These are phyloP conservation scores for Micrasema longulum DNA, from an alignment of 1,140 invertebrate species.

Conservation along the genomic window DNA sequence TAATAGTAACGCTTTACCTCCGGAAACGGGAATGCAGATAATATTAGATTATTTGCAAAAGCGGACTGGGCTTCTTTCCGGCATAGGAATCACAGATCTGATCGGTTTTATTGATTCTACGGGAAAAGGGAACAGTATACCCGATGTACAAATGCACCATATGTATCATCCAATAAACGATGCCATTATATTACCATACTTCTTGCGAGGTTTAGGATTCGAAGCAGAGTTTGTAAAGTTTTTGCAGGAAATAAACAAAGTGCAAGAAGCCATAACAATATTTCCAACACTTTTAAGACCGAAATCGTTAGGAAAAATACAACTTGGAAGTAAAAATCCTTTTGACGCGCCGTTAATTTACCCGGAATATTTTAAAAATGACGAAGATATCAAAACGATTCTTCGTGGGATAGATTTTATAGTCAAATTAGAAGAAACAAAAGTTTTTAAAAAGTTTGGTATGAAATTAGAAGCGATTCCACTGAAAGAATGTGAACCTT, in stretches of 20 bases:
- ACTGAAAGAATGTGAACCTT: conserved; percentile 61
- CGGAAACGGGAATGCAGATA: conserved; percentile 53
- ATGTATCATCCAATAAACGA: conserved; percentile 57
- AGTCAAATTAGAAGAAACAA: conserved; percentile 67
- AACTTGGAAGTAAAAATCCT: conserved; percentile 59
- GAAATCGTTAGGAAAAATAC: conserved; percentile 65
- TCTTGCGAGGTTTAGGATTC: conserved; percentile 60
- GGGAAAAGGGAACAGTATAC: conserved; percentile 53
- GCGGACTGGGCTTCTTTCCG: conserved; percentile 57
- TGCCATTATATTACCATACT: conserved; percentile 53
- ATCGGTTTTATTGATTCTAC: conserved; percentile 59
- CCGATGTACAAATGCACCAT: conserved; percentile 62
- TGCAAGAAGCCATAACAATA: conserved; percentile 64
- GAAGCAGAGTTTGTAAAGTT: conserved; percentile 61
- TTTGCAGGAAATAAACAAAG: conserved; percentile 61
- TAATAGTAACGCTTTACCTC: conserved; percentile 41
- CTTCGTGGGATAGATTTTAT: conserved; percentile 75
- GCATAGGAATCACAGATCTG: conserved; percentile 59
- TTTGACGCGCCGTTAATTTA: conserved; percentile 78
- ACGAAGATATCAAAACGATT: conserved; percentile 77
- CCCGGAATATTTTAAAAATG: conserved; percentile 83
- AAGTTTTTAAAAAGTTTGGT: conserved; percentile 66
- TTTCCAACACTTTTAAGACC: conserved; percentile 67
- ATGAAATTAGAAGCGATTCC: conserved; percentile 62
- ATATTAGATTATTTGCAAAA: conserved; percentile 59